A percentile compares a stretch with the other conserved stretches of the same genome.
These are phyloP conservation scores for Drosophila sp. DNA, from an alignment of 1,140 invertebrate species.

Conservation along the genomic window DNA sequence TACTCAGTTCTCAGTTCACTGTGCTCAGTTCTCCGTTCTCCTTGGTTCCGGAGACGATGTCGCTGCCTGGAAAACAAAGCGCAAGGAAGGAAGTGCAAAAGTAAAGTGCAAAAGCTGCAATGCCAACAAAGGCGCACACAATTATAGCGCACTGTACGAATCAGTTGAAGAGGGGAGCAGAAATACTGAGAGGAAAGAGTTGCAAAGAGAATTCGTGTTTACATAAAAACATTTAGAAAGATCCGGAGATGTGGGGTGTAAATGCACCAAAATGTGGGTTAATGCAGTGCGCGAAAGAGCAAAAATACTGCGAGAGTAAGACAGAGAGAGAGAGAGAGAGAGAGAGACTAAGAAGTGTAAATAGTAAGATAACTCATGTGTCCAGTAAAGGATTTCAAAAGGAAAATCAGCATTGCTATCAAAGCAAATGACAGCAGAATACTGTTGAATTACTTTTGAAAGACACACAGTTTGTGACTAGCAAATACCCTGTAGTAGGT, in stretches of 20 bases:
- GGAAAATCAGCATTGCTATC: neutral
- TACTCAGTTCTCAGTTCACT: neutral
- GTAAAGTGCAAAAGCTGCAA: slow-evolving; percentile 81
- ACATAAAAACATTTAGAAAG: slow-evolving; percentile 80
- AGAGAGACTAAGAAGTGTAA: slow-evolving; percentile 1
- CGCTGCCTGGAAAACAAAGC: slow-evolving; percentile 72
- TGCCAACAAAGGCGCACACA: slow-evolving; percentile 76
- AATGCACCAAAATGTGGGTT: slow-evolving; percentile 47
- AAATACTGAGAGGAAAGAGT: neutral
- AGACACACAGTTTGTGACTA: neutral
- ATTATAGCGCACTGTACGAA: slow-evolving; percentile 62
- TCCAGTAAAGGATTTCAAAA: slow-evolving; percentile 7
- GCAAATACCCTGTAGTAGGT: neutral
- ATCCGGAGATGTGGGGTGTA: slow-evolving; percentile 46
- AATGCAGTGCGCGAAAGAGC: slow-evolving; percentile 28
- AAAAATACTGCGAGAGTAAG: neutral
- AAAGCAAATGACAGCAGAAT: neutral
- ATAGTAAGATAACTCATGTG: slow-evolving; percentile 10
- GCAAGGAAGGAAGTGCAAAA: slow-evolving; percentile 69
- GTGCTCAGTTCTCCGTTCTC: slow-evolving; percentile 23
- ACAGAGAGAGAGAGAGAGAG: neutral
- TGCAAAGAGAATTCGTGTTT: slow-evolving; percentile 57
- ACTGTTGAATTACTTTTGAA: neutral
- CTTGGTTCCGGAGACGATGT: slow-evolving; percentile 25
- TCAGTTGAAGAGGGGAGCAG: neutral